phyloP scores from a whole-genome alignment of 2,113 vertebrate species.

The Ramphastos sulfuratus region DNA sequence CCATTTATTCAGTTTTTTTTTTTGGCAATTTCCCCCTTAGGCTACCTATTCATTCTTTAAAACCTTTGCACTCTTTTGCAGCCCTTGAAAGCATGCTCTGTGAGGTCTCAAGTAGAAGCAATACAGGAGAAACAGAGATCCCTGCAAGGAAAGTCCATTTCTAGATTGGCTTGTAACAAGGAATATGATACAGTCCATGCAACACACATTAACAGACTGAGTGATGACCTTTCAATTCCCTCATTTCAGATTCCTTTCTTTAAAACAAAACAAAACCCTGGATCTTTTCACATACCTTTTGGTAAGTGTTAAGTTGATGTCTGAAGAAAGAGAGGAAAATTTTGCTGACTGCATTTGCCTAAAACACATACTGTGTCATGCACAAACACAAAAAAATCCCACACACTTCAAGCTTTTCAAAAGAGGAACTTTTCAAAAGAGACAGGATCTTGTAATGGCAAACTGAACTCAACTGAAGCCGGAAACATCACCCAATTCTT shows the following conservation, averaged over 20 bases:
- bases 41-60: neutral
- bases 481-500: conserved; percentile 9
- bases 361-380: neutral
- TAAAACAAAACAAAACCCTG: neutral
- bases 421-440: conserved; percentile 1
- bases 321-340: neutral
- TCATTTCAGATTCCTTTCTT: neutral
- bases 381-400: neutral
- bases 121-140: neutral
- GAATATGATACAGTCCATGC: neutral
- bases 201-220: neutral
- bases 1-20: neutral
- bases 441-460: neutral
- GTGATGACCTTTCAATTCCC: neutral
- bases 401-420: neutral
- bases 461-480: conserved; percentile 5
- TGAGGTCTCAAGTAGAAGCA: neutral
- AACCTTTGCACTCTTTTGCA: neutral
- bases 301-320: neutral
- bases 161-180: neutral
- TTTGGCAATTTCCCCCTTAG: neutral
- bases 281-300: neutral
- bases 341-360: neutral
- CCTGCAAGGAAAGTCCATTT: neutral
- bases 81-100: neutral